Evolutionary conservation across 2,888 invertebrate genomes (phyloP), one percentile per base, ranked within the genome.

Genomic region (Clepsis dumicolana): DNA sequence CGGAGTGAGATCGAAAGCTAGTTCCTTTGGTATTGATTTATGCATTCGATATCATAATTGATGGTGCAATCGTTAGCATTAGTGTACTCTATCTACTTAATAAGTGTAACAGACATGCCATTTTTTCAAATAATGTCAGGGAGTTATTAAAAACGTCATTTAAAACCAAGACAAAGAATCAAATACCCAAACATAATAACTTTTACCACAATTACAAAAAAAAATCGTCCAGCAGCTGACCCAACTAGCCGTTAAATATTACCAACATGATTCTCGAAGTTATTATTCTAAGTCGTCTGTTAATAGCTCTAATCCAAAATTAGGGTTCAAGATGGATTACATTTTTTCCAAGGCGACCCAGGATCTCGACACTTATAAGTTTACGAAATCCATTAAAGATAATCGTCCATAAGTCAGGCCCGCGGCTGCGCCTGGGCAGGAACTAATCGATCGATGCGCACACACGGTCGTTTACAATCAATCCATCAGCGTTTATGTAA

Each of bases 401-500:
- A 91, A 91, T 90, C 87, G 89, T 81, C 84, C 82, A 85, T 86
- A 86, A 87, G 85, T 80, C 79, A 76, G 74, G 84, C 90, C 88
- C 66, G 77, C 72, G 87, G 89, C 86, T 83, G 79, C 78, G 83
- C 77, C 78, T 72, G 84, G 81, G 84, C 86, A 88, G 86, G 86
- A 88, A 88, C 90, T 93, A 91, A 93, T 92, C 91, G 91, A 91
- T 91, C 86, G 89, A 88, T 86, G 86, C 82, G 87, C 85, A 85
- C 87, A 82, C 87, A 78, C 75, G 85, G 81, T 81, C 88, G 86
- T 88, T 89, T 87, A 92, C 90, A 89, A 92, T 93, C 92, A 91
- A 93, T 93, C 92, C 88, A 93, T 93, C 93, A 93, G 89, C 87
- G 85, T 90, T 88, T 88, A 89, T 89, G 90, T 91, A 89, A 88